A percentile compares a stretch with the other conserved stretches of the same genome.
Evolutionary conservation across 2,888 invertebrate genomes (phyloP).

Genomic region (Corbicula japonica): DNA sequence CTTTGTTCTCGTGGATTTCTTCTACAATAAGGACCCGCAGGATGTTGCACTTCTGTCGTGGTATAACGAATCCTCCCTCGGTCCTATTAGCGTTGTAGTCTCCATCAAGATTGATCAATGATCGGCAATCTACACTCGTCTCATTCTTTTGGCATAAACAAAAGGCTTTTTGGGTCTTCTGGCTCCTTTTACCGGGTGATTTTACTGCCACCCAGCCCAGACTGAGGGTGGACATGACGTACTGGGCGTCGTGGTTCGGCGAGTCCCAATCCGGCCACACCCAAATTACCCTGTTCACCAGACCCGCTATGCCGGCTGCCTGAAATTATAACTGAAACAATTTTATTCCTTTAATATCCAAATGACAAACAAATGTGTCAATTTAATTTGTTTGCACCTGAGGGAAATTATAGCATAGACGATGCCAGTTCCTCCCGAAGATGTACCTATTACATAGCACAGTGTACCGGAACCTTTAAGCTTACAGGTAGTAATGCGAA

Average conservation of each 20-base stretch:
- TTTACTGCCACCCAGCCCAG: slow-evolving; percentile 57
- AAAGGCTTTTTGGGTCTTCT: slow-evolving; percentile 36
- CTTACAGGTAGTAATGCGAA: no score
- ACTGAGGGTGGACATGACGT: slow-evolving; percentile 52
- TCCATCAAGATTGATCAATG: slow-evolving; percentile 17
- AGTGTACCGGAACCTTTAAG: no score
- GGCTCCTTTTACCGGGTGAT: slow-evolving; percentile 11
- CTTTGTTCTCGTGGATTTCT: slow-evolving; percentile 69
- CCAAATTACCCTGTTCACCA: slow-evolving; percentile 79
- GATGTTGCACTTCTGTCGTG: slow-evolving; percentile 61
- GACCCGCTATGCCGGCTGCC: slow-evolving; percentile 75
- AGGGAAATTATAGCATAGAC: no score
- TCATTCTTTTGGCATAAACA: slow-evolving; percentile 67
- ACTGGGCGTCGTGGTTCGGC: slow-evolving; percentile 61
- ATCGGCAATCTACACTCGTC: slow-evolving; percentile 33
- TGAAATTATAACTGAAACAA: slow-evolving; percentile 67
- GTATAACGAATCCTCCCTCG: slow-evolving; percentile 55
- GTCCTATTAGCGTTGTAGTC: not conserved
- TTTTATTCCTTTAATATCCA: no score
- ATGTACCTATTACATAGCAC: no score
- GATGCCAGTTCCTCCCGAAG: no score
- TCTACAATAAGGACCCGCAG: slow-evolving; percentile 65
- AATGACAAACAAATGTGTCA: no score
- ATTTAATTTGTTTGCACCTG: no score
- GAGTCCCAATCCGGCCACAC: slow-evolving; percentile 81